These are phyloP conservation scores for Choristoneura rosaceana DNA, from an alignment of 2,888 invertebrate genomes.

Conservation along the genomic window DNA sequence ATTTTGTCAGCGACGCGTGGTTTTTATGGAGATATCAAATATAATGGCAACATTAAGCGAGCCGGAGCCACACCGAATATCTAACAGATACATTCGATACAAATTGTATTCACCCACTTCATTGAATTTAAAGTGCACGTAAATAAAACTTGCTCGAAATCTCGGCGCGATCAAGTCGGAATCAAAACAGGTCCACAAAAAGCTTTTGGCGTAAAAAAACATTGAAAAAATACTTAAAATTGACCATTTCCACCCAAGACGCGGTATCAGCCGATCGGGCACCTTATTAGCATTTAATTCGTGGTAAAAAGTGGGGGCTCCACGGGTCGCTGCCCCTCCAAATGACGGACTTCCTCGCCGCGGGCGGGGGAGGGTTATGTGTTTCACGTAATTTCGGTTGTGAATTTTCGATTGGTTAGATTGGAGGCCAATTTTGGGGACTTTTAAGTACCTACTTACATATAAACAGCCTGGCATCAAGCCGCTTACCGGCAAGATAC, in stretches of 20 bases:
- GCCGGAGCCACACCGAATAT: conserved; percentile 45
- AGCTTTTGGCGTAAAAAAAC: conserved; percentile 34
- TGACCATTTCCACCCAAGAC: conserved; percentile 56
- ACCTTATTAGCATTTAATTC: conserved; percentile 83
- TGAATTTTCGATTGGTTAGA: conserved; percentile 64
- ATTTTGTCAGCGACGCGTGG: conserved; percentile 47
- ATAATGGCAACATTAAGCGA: conserved; percentile 58
- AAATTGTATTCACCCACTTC: conserved; percentile 29
- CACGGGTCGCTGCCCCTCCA: conserved; percentile 81
- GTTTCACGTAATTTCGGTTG: conserved; percentile 57
- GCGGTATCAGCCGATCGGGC: conserved; percentile 68
- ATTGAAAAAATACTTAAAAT: conserved; percentile 49
- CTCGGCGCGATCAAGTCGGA: conserved; percentile 35
- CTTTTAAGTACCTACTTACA: conserved; percentile 40
- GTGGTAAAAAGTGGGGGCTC: conserved; percentile 77
- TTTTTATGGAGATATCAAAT: conserved; percentile 50
- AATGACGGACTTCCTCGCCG: conserved; percentile 82
- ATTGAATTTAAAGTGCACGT: conserved; percentile 20
- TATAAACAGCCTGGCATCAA: conserved; percentile 18
- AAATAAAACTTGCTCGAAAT: conserved; percentile 33
- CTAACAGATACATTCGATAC: conserved; percentile 33
- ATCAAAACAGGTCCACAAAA: conserved; percentile 38
- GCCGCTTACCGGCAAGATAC: neutral
- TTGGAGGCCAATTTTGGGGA: conserved; percentile 52
- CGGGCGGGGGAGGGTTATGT: conserved; percentile 70